Conservation (phyloP, 2,888 invertebrate genomes). For the Girardia tigrina region DNA sequence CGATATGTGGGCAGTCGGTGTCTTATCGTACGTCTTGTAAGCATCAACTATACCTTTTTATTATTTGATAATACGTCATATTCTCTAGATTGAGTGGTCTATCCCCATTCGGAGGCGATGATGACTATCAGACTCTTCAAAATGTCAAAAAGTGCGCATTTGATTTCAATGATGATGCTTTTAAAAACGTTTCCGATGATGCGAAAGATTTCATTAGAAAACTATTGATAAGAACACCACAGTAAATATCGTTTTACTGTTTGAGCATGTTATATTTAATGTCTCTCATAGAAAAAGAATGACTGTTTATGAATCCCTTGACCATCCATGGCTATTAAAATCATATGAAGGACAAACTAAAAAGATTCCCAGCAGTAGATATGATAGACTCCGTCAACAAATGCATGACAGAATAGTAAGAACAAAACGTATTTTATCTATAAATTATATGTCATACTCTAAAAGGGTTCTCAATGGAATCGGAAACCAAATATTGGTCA, state of each 20-base stretch:
- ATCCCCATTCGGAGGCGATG: slow-evolving; percentile 95
- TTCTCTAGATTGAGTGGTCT: slow-evolving; percentile 70
- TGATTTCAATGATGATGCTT: slow-evolving; percentile 94
- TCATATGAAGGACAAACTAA: slow-evolving; percentile 51
- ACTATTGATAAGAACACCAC: slow-evolving; percentile 66
- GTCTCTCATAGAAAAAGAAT: slow-evolving; percentile 65
- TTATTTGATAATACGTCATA: slow-evolving; percentile 4
- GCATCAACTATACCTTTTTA: slow-evolving; percentile 48
- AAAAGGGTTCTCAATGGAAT: slow-evolving; percentile 51
- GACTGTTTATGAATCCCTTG: slow-evolving; percentile 89
- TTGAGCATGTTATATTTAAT: slow-evolving; percentile 12
- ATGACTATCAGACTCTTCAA: slow-evolving; percentile 89
- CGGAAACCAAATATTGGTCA: slow-evolving; percentile 85
- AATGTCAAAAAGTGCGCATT: slow-evolving; percentile 96
- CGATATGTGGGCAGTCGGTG: slow-evolving; percentile 99
- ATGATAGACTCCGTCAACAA: slow-evolving; percentile 71
- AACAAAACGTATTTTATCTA: slow-evolving; percentile 35
- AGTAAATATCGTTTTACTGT: slow-evolving; percentile 56
- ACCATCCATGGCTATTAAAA: slow-evolving; percentile 73
- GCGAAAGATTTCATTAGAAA: slow-evolving; percentile 93
- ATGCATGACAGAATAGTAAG: slow-evolving; percentile 60
- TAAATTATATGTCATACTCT: not conserved
- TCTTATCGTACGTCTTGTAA: slow-evolving; percentile 90
- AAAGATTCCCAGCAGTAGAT: slow-evolving; percentile 67
- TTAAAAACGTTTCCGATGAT: slow-evolving; percentile 80